A percentile compares a stretch with the other conserved stretches of the same genome.
Evolutionary conservation across 2,113 vertebrate genomes (phyloP).

Genomic region (Lynx canadensis): DNA sequence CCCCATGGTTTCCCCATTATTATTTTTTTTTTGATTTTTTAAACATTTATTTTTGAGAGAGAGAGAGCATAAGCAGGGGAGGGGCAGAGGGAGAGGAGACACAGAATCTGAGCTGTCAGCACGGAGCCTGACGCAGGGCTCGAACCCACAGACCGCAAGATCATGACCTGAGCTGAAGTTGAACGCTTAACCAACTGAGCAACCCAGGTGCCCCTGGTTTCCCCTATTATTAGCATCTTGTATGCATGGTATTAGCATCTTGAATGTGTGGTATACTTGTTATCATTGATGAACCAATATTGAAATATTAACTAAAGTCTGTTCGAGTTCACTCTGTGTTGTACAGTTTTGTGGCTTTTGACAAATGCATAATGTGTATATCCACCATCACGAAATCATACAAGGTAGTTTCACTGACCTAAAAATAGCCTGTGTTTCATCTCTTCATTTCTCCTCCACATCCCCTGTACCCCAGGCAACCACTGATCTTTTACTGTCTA

Average conservation of each 20-base stretch:
- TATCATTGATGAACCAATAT: not conserved
- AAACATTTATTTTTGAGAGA: no score
- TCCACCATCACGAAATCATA: not conserved
- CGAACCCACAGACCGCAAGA: no score
- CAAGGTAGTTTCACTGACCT: not conserved
- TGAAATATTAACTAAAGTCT: not conserved
- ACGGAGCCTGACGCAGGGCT: no score
- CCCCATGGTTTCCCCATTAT: not conserved
- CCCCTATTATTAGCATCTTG: not conserved
- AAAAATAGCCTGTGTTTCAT: not conserved
- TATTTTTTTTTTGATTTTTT: no score
- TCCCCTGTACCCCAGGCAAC: not conserved
- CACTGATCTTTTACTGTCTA: not conserved
- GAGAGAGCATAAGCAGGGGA: no score
- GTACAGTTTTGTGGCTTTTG: not conserved
- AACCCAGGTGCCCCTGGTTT: not conserved
- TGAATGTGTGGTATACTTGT: not conserved
- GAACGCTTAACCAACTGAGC: no score
- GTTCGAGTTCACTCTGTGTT: not conserved
- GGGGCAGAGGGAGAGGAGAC: no score
- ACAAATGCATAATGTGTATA: not conserved
- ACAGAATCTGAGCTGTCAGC: no score
- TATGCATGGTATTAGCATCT: not conserved
- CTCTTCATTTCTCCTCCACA: not conserved
- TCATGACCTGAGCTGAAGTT: no score